Base-by-base conservation (phyloP, 2,888 invertebrate genomes). In the Pomacea canaliculata region DNA sequence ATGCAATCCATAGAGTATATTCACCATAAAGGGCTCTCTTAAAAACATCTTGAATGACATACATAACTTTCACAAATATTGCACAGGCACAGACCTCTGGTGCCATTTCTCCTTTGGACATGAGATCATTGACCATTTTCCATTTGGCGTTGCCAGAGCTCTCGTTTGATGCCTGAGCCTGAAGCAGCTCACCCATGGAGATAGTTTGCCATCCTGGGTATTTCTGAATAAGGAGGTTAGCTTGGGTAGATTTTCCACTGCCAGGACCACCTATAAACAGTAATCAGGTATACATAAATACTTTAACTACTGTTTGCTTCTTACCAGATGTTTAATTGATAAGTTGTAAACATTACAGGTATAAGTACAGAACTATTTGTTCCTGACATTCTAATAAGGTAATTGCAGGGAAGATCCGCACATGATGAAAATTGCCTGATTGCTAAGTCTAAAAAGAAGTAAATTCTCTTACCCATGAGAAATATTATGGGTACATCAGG, bases 161-260 rank as follows among this genome's bases (percentile, higher is more conserved):
- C 67, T 84, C 82, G 63, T 83, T 76, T 18, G 80, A 63, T 7
- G 91, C 88, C 78, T 91, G 85, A 65, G 85, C 76, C 62, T 90
- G 83, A 13, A 91, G 83, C 46, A 91, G 79, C 37, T 90, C 88
- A 9, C 91, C 91, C 86, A 91, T 87, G 70, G 87, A 85, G n/a
- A 90, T 71, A 69, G 87, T 87, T 13, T 86, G 84, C 89, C 89
- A 90, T 68, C 86, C 88, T 1, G 83, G 78, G 83, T 88, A 89
- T 74, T 85, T 81, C 73, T 93, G 94, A 23, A 97, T 95, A 89
- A 98, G 95, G 89, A 93, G 94, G 83, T 95, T 95, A 91, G 97
- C 97, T 92, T 97, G 97, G 3, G 96, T 96, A 63, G 97, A 97
- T 91, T 97, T 97, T 79, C 97, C 96, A 48, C 96, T 96, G 4